These are phyloP conservation scores for Silurus lanzhouensis DNA, from an alignment of 2,797 vertebrate species.

Conservation along the genomic window DNA sequence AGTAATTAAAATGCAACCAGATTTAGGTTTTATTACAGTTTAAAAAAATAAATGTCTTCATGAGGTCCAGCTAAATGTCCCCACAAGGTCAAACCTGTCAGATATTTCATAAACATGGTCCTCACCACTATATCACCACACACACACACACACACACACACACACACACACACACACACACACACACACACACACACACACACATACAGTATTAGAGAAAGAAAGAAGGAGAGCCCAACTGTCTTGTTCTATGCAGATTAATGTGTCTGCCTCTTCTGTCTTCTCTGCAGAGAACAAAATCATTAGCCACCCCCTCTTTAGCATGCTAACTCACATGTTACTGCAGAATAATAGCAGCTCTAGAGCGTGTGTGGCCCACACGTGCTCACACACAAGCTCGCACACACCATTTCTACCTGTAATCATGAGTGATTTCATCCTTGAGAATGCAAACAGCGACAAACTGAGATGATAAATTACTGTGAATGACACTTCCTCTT, in stretches of 20 bases:
- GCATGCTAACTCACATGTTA: conserved; percentile 38
- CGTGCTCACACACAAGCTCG: conserved; percentile 52
- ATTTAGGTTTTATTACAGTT: too few species aligned
- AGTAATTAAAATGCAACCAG: neutral
- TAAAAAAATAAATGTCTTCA: neutral
- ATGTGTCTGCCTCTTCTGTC: conserved; percentile 16
- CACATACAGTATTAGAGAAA: neutral
- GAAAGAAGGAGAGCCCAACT: neutral
- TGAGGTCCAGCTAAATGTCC: neutral
- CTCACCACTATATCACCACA: neutral
- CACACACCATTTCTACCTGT: conserved; percentile 68
- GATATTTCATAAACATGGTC: neutral
- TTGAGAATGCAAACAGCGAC: conserved; percentile 49
- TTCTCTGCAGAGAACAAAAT: conserved; percentile 25
- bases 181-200: neutral
- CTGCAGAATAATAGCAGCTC: conserved; percentile 30
- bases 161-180: neutral
- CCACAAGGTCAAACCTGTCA: neutral
- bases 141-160: neutral
- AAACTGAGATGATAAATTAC: conserved; percentile 51
- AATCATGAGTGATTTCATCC: conserved; percentile 66
- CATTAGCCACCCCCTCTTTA: conserved; percentile 26
- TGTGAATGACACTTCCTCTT: conserved; percentile 57
- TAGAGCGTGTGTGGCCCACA: conserved; percentile 32
- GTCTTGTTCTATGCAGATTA: conserved; percentile 28